These are phyloP conservation scores for Phalacrocorax pelagicus DNA, from an alignment of 2,113 vertebrate genomes.

Conservation along the genomic window DNA sequence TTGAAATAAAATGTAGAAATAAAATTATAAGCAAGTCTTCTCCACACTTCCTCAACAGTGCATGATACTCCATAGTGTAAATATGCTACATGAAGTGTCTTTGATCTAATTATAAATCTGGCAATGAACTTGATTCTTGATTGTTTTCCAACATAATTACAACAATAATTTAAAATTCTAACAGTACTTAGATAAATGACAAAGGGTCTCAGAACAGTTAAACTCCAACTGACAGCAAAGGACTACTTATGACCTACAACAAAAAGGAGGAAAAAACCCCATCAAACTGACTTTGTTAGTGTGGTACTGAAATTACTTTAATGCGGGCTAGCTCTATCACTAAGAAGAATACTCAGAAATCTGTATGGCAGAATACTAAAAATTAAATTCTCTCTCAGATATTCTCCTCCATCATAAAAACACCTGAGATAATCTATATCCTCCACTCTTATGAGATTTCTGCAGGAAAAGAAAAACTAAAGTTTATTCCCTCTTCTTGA, in stretches of 20 bases:
- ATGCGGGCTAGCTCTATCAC: not conserved
- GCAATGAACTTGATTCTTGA: not conserved
- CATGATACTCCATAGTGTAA: not conserved
- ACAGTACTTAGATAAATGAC: not conserved
- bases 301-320: not conserved
- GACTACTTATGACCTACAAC: not conserved
- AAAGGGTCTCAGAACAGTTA: not conserved
- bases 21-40: constrained; percentile 52
- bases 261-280: not conserved
- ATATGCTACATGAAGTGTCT: not conserved
- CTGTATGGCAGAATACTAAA: not conserved
- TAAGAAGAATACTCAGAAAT: not conserved
- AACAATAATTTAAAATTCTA: constrained; percentile 36
- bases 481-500: not conserved
- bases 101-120: constrained; percentile 45
- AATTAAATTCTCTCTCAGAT: not conserved
- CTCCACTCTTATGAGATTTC: not conserved
- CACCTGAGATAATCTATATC: not conserved
- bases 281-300: not conserved
- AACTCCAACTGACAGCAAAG: not conserved
- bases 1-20: constrained; percentile 59
- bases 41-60: not conserved
- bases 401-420: not conserved
- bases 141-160: constrained; percentile 28
- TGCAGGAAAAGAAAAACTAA: not conserved